A percentile compares a stretch with the other conserved stretches of the same genome.
Evolutionary conservation across 2,797 vertebrate species (phyloP).

Genomic region (Sebastes diaconus): DNA sequence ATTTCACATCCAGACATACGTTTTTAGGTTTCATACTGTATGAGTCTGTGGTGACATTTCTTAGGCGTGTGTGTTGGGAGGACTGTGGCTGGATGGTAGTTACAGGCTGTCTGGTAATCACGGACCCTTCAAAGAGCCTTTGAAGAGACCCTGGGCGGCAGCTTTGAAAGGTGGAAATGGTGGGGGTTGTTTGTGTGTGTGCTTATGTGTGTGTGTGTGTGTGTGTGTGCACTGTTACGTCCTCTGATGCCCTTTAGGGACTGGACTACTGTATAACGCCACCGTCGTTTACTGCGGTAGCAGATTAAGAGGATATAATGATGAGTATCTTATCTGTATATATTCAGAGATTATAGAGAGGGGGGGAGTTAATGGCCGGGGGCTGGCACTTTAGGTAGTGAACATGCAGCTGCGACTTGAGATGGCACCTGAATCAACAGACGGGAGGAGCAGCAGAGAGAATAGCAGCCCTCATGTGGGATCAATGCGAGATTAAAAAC

Average conservation of each 20-base stretch:
- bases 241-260: slow-evolving; percentile 37
- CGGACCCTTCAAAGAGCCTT: slow-evolving; percentile 53
- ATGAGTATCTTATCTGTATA: slow-evolving; percentile 23
- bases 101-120: slow-evolving; percentile 50
- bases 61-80: not conserved
- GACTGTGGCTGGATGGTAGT: slow-evolving; percentile 27
- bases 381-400: not conserved
- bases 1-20: not conserved
- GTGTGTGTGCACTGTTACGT: not conserved
- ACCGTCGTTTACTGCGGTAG: not conserved
- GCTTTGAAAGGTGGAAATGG: slow-evolving; percentile 56
- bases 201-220: slow-evolving; percentile 6
- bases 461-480: not conserved
- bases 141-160: slow-evolving; percentile 45
- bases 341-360: slow-evolving; percentile 7
- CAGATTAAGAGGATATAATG: slow-evolving; percentile 15
- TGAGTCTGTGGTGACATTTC: not conserved
- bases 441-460: slow-evolving; percentile 7
- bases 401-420: not conserved
- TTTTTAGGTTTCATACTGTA: not conserved
- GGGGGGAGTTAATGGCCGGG: not conserved
- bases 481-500: slow-evolving; percentile 16
- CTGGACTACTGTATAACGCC: not conserved
- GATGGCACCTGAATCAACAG: slow-evolving; percentile 15
- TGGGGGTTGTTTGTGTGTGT: slow-evolving; percentile 24